Evolutionary conservation across 2,113 vertebrate species (phyloP).

Genomic region (Lepidothrix coronata): DNA sequence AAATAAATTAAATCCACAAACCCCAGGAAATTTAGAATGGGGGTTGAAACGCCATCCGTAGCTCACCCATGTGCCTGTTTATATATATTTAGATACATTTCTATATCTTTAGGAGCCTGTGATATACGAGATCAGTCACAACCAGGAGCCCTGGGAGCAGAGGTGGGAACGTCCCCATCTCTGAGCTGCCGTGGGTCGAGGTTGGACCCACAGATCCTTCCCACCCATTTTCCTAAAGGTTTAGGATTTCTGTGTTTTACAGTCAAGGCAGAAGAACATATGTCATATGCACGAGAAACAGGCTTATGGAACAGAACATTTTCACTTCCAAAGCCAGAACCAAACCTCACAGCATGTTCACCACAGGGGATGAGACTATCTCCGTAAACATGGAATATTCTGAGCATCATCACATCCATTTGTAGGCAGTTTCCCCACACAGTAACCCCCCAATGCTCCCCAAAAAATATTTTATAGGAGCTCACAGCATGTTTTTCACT

Average conservation of each 20-base stretch:
- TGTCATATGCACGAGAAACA: fast-evolving
- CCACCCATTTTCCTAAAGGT: background rate
- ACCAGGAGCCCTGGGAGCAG: background rate
- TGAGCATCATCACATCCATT: fast-evolving
- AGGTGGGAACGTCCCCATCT: background rate
- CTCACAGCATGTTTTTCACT: fast-evolving
- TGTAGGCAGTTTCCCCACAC: background rate
- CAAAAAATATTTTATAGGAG: fast-evolving
- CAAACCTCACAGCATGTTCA: fast-evolving
- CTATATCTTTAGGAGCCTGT: background rate
- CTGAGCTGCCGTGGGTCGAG: background rate
- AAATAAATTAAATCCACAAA: constrained; percentile 69
- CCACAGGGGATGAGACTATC: fast-evolving
- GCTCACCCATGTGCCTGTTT: background rate
- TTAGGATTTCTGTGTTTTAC: background rate
- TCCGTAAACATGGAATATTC: fast-evolving
- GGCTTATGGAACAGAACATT: background rate
- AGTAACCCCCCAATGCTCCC: background rate
- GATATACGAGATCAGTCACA: background rate
- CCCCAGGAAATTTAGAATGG: constrained; percentile 37
- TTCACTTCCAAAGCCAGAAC: background rate
- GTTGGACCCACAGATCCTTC: background rate
- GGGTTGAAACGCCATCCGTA: background rate
- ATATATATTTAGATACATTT: background rate
- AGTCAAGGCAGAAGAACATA: background rate